Evolutionary conservation across 2,888 invertebrate genomes (phyloP), one percentile per base, ranked within the genome.

Genomic region (Philhelius pedissequus): DNA sequence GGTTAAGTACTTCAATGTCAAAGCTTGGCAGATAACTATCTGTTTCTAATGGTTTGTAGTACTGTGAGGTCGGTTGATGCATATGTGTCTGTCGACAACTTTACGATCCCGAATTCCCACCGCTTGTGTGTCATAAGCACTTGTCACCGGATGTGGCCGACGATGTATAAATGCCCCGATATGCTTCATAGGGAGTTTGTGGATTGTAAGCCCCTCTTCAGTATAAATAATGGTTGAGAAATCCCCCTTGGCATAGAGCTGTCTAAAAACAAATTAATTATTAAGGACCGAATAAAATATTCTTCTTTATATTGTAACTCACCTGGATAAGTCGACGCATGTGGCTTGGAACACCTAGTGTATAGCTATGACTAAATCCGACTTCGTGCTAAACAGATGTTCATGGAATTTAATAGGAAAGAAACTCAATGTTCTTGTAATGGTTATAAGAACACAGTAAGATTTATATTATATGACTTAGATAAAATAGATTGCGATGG

Each of bases 391-490:
- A 4, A 99, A 93, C 40, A 99, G 93, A 92, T 96, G 99, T 89
- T 98, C 97, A 64, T 96, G 96, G 91, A 99, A 99, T 89, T 96
- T 96, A 88, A 97, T 96, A 7, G 99, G 99, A 88, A 95, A 96
- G 89, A 99, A n/a, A 94, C 90, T 96, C 95, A 87, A 98, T 97
- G 68, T 93, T 93, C 88, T 95, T 94, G 92, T 96, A 98, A 90
- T 97, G 97, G 88, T 95, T 94, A 90, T 95, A 96, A 86, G n/a
- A n/a, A n/a, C n/a, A n/a, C n/a, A n/a, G n/a, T n/a, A n/a, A n/a
- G n/a, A n/a, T n/a, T n/a, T n/a, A n/a, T n/a, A n/a, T n/a, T n/a
- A n/a, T n/a, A n/a, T n/a, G n/a, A n/a, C n/a, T n/a, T n/a, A n/a
- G n/a, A n/a, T n/a, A n/a, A n/a, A n/a, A n/a, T 89, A 0, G 91